Percentiles rank a stretch among this genome's conserved stretches.
phyloP scores from a whole-genome alignment of 1,140 invertebrate genomes.

The Aphidius gifuensis region DNA sequence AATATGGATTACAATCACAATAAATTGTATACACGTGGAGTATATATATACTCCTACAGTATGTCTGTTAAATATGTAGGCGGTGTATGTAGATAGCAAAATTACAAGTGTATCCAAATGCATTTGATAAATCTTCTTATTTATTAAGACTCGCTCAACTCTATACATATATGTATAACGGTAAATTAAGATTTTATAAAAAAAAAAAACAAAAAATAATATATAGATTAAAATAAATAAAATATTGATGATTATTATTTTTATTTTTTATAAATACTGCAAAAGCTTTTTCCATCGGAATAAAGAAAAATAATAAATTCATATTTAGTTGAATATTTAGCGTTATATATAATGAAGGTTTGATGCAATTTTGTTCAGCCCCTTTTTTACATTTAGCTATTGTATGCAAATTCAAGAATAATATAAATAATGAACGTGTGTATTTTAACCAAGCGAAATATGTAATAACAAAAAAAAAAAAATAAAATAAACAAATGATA shows the following conservation, averaged over 20 bases:
- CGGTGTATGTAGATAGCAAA: slow-evolving; percentile 1
- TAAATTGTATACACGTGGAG: slow-evolving; percentile 8
- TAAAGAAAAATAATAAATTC: slow-evolving; percentile 8
- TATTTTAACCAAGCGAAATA: slow-evolving; percentile 4
- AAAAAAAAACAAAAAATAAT: too few relatives aligned
- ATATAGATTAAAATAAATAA: background rate
- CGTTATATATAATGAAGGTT: slow-evolving; percentile 1
- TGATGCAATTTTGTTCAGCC: slow-evolving; percentile 1
- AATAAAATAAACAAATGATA: slow-evolving; percentile 16
- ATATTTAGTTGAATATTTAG: background rate
- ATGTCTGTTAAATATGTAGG: background rate
- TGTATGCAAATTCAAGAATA: slow-evolving; percentile 33
- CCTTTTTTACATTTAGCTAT: slow-evolving; percentile 27
- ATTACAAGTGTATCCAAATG: slow-evolving; percentile 6
- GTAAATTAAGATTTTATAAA: too few relatives aligned
- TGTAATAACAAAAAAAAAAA: slow-evolving; percentile 15
- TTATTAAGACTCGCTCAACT: too few relatives aligned
- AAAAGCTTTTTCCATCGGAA: background rate
- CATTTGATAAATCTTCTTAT: background rate
- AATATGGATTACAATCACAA: slow-evolving; percentile 9
- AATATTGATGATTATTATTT: background rate
- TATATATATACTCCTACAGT: slow-evolving; percentile 7
- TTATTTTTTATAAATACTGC: background rate
- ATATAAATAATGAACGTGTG: slow-evolving; percentile 30
- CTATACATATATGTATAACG: too few relatives aligned